Evolutionary conservation across 2,888 invertebrate species (phyloP), one percentile per base, ranked within the genome.

Genomic region (Plusia festucae): DNA sequence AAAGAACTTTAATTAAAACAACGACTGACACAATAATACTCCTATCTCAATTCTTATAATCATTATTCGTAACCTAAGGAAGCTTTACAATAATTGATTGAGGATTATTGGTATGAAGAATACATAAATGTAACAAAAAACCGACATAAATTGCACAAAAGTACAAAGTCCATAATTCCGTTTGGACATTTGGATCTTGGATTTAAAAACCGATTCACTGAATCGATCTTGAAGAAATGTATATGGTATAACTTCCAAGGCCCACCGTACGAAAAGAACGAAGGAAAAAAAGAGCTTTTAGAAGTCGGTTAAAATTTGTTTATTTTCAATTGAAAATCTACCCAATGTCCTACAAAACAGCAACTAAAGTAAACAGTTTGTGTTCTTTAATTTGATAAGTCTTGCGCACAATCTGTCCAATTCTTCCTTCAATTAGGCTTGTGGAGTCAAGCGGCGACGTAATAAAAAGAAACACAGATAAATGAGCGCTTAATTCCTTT

Each of bases 401-500:
- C 81, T 79, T 76, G 68, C 73, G 58, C 27, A 56, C 78, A 80
- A 82, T 82, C 75, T 76, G 70, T 82, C 79, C 75, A 78, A 80
- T 82, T 82, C 68, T 55, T 73, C 60, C 70, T 79, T 82, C 79
- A 82, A 82, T 82, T 79, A 82, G 76, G 73, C 69, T 68, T 55
- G 68, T 59, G 83, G 81, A 83, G 84, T 85, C 87, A 88, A 87
- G 86, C 87, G 82, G 85, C 76, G 88, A 85, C 66, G 80, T 86
- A 90, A 82, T 86, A 85, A 88, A 87, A 86, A 83, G 82, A 86
- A 90, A 88, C 82, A 82, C 84, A 89, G 85, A 90, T 84, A 89
- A 88, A 89, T 85, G 87, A 83, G 81, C 82, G 85, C 85, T 90
- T 91, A 91, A 91, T 91, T 89, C 86, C 82, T 85, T 86, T 88